Conservation (phyloP, 2,797 vertebrate species). For the Brachyalestes nurse region DNA sequence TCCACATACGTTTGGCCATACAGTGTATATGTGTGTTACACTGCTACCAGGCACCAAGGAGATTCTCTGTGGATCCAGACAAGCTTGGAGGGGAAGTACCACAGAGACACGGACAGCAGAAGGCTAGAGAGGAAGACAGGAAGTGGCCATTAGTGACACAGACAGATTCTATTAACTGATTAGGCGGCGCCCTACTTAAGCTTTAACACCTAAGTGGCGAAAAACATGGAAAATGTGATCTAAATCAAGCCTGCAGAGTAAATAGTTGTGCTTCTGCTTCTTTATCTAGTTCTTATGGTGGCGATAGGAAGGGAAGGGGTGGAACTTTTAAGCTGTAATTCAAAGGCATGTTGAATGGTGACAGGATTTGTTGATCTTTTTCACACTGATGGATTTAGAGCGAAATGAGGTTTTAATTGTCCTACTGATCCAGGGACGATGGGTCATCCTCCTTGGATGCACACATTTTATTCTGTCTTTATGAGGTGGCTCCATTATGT, state of each 20-base stretch:
- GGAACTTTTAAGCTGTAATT: constrained; percentile 3
- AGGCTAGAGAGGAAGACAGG: background rate
- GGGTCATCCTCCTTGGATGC: background rate
- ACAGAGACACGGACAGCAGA: background rate
- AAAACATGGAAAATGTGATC: background rate
- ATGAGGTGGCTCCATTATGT: too few species aligned
- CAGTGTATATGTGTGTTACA: background rate
- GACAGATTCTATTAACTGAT: constrained; percentile 35
- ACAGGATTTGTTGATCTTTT: background rate
- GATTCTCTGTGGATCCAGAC: background rate
- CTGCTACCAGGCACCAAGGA: background rate
- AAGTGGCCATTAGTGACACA: constrained; percentile 18
- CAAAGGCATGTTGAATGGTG: background rate
- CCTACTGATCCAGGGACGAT: background rate
- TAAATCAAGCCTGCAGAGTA: background rate
- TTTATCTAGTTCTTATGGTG: background rate
- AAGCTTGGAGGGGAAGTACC: background rate
- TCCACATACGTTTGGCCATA: too few species aligned
- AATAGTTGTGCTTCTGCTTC: background rate
- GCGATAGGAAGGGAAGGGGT: background rate
- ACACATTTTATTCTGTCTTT: background rate
- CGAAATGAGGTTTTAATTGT: background rate
- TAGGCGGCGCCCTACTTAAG: background rate
- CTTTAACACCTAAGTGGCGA: background rate
- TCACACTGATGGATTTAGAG: background rate